A percentile compares a stretch with the other conserved stretches of the same genome.
These are phyloP conservation scores for Mesodorylaimus sp. DNA, from an alignment of 2,888 invertebrate species.

Conservation along the genomic window DNA sequence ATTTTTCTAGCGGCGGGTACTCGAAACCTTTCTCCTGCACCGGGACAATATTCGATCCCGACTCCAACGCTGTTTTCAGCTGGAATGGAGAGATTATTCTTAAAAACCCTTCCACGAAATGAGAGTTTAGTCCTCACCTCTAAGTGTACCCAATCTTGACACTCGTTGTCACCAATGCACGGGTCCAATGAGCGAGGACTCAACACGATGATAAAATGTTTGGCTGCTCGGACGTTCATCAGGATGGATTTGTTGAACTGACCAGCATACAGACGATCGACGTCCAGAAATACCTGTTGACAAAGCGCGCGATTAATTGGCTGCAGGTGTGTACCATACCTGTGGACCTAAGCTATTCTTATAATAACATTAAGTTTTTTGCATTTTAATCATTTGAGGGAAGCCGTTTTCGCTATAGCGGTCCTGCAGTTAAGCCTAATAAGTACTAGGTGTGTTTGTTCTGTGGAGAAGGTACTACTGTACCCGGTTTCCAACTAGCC, in stretches of 20 bases:
- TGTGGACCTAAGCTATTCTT: too few relatives aligned
- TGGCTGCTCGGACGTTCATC: conserved; percentile 85
- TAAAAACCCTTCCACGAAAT: too few relatives aligned
- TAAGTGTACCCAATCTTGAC: conserved; percentile 94
- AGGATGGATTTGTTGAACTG: conserved; percentile 91
- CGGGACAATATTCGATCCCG: conserved; percentile 90
- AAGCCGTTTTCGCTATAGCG: too few relatives aligned
- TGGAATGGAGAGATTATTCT: conserved; percentile 32
- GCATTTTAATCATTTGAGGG: too few relatives aligned
- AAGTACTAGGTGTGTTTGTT: too few relatives aligned
- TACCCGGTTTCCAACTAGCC: too few relatives aligned
- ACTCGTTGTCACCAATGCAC: conserved; percentile 67
- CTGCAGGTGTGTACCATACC: too few relatives aligned
- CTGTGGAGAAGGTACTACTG: too few relatives aligned
- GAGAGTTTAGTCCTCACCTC: too few relatives aligned
- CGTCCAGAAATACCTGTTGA: conserved; percentile 83
- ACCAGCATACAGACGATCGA: conserved; percentile 82
- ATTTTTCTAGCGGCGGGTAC: conserved; percentile 76
- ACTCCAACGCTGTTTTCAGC: conserved; percentile 83
- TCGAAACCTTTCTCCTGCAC: conserved; percentile 76
- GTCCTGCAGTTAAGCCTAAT: too few relatives aligned
- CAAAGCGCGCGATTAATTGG: too few relatives aligned
- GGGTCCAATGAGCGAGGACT: conserved; percentile 81
- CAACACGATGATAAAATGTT: conserved; percentile 78
- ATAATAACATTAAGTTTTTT: too few relatives aligned